Base-by-base conservation (phyloP, 2,797 vertebrate species). In the Notolabrus celidotus region DNA sequence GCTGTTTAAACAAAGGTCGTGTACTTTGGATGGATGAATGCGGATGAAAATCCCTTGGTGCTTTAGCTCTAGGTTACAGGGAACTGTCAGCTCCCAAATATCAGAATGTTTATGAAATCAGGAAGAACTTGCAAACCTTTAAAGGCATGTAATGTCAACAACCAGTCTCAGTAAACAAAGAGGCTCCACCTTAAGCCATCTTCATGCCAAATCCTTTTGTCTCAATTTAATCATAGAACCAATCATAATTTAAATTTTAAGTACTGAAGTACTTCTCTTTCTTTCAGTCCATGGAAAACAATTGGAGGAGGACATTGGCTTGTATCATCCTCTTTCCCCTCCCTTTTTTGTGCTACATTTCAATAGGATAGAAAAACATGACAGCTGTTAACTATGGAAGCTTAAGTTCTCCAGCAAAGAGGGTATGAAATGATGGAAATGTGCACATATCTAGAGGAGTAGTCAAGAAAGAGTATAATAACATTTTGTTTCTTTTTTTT, bases 111-210 rank as follows among this genome's bases (percentile, higher is more conserved):
- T 69, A 10, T 67, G 20, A 54, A 54, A 46, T 14, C 60, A 70
- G 47, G 0, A 14, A 20, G 39, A 65, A 39, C 46, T 39, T 51
- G 33, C 43, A 60, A 67, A 81, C 67, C 65, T 53, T 65, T 22
- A 0, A 31, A 31, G 70, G 41, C 38, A 39, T 61, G 19, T 74
- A 16, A 80, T 61, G 51, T 74, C 58, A 64, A 70, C 71, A 65
- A 71, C 71, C 84, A 91, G 87, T 90, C 86, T 90, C 91, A 87
- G 86, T 82, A 82, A 89, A 74, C 39, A 84, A 73, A 82, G 75
- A 86, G 82, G 83, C 83, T 85, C 80, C 80, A 64, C 78, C 86
- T 80, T 85, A 61, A 86, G 68, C 89, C 87, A 87, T 74, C 85
- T 79, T 88, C 52, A 84, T 83, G 81, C 50, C 80, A 81, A 65